Evolutionary conservation across 2,797 vertebrate species (phyloP).

Genomic region (Bufotes viridis): DNA sequence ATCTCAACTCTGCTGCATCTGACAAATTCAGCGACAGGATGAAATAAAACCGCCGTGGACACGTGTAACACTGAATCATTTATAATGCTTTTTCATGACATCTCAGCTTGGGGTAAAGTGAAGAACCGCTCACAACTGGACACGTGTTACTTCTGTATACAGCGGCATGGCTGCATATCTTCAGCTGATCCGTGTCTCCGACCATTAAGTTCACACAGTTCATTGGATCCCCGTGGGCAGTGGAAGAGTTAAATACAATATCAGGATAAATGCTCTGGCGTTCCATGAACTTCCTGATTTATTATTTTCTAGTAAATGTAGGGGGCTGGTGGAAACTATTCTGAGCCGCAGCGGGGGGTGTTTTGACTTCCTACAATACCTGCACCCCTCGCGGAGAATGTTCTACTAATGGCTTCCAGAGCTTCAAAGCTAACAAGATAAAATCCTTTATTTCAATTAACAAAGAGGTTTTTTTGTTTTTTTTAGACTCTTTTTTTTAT

Average conservation of each 20-base stretch:
- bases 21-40: background rate
- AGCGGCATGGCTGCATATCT: background rate
- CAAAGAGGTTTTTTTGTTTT: conserved; percentile 65
- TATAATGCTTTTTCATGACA: too few species aligned
- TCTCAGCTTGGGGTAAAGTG: too few species aligned
- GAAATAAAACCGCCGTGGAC: too few species aligned
- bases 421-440: conserved; percentile 49
- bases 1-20: background rate
- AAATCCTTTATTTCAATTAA: conserved; percentile 75
- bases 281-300: conserved; percentile 31
- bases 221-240: conserved; percentile 23
- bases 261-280: conserved; percentile 34
- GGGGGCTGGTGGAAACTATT: conserved; percentile 20
- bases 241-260: conserved; percentile 48
- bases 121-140: too few species aligned
- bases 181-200: background rate
- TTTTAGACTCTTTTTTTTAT: background rate
- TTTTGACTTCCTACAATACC: conserved; percentile 72
- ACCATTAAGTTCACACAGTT: background rate
- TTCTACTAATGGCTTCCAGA: conserved; percentile 72
- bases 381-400: conserved; percentile 72
- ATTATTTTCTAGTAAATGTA: conserved; percentile 49
- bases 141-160: background rate
- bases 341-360: conserved; percentile 66
- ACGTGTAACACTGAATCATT: too few species aligned